Base-by-base conservation (phyloP, 2,797 vertebrate genomes). In the Passerculus sandwichensis region DNA sequence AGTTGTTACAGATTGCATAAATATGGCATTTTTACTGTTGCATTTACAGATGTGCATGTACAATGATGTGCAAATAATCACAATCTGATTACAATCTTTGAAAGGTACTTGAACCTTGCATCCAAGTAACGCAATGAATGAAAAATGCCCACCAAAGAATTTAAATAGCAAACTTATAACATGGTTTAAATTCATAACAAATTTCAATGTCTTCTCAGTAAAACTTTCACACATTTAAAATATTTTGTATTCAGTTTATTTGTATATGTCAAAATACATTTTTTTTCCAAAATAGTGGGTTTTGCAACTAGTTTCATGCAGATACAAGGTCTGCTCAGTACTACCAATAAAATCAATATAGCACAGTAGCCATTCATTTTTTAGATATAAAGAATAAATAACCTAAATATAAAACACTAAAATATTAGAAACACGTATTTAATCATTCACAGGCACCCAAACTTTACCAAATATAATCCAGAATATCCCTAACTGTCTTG, bases 341-440 rank as follows among this genome's bases (percentile, higher is more conserved):
- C 98, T 98, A 98, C 98, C 98, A 98, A 98, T 98, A 98, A 98
- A 98, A 98, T 98, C 98, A 98, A 98, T 97, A 98, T 96, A 98
- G 98, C 98, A 98, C 98, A 98, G 98, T 98, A 98, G 98, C 98
- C 97, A 98, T 97, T 98, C 97, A 97, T 97, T 98, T 98, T 98
- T 97, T 95, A 97, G 96, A 98, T 98, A 98, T 98, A 98, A 98
- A 98, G 98, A 98, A 98, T 98, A 98, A 98, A 98, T 98, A 98
- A 98, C 97, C 98, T 98, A 98, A 98, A 98, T 98, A 98, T 98
- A 98, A 98, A 98, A 98, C 98, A 98, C 98, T 98, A 98, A 98
- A 98, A 98, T 98, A 98, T 98, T 98, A 98, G 98, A 98, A 98
- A 98, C 98, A 98, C 27, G 92, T 97, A 98, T 97, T 97, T 98